Evolutionary conservation across 2,113 vertebrate genomes (phyloP), one percentile per base, ranked within the genome.

Genomic region (Eublepharis macularius): DNA sequence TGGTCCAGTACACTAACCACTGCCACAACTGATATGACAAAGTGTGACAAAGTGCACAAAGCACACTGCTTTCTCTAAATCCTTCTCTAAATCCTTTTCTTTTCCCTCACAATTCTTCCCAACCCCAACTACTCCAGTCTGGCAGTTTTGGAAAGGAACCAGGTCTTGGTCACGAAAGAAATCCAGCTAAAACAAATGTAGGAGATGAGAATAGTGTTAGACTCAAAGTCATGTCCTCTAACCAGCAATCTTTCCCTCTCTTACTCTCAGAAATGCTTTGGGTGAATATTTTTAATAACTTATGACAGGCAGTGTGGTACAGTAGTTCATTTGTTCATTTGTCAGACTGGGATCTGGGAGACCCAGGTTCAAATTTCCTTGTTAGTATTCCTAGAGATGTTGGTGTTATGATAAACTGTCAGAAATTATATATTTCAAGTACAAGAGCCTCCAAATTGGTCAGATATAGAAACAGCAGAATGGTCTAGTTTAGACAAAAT

Each of bases 21-120:
- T 21, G 79, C 78, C 0, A 0, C 0, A 1, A 78, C 85, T 94
- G 93, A 93, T 92, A 87, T 74, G 88, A n/a, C n/a, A n/a, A n/a
- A n/a, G n/a, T n/a, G 91, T 26, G 78, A 86, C 0, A 0, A 70
- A 76, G 77, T 19, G 0, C 13, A n/a, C 75, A 90, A 83, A 90
- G 85, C 89, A 91, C 7, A 85, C 92, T 93, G 94, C 89, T 0
- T 0, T 92, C 93, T 29, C 54, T 39, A 82, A 83, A 90, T 89
- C n/a, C n/a, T n/a, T 90, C 84, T 86, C 78, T 87, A 81, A 85
- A 89, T 85, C 90, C 94, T 91, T 89, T 90, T 87, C 84, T 87
- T 91, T 88, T 82, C 80, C 0, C 4, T 89, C 79, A 94, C 82
- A 91, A 94, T 93, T 86, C 94, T 93, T 94, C 66, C 68, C 41